These are phyloP conservation scores for Argyresthia albistria DNA, from an alignment of 2,888 invertebrate genomes.

Conservation along the genomic window DNA sequence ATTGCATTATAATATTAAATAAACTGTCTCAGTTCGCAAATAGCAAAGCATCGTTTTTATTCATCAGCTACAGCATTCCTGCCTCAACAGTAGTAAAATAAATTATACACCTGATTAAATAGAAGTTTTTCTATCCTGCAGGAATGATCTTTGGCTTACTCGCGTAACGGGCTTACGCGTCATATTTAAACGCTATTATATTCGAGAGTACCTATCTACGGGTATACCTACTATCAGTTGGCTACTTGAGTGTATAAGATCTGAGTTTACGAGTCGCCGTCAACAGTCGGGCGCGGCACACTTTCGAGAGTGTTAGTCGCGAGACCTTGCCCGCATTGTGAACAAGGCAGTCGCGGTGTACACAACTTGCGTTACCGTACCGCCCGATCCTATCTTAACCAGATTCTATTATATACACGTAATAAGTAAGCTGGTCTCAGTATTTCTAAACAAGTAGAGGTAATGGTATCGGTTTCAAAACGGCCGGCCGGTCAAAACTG, in stretches of 20 bases:
- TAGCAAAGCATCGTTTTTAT: no score
- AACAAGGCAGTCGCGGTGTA: neutral
- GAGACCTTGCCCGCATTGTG: constrained; percentile 14
- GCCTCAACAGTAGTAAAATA: no score
- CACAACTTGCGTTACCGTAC: neutral
- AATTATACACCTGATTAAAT: no score
- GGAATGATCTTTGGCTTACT: no score
- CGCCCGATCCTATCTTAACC: constrained; percentile 1
- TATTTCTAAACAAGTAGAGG: neutral
- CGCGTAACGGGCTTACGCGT: no score
- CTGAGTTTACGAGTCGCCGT: neutral
- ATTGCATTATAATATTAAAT: no score
- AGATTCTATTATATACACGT: neutral
- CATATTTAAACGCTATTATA: no score
- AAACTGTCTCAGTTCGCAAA: no score
- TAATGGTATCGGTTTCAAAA: constrained; percentile 2
- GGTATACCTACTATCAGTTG: neutral
- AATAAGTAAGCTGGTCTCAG: neutral
- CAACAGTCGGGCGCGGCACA: constrained; percentile 18
- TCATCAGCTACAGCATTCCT: no score
- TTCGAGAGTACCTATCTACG: no score
- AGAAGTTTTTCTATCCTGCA: no score
- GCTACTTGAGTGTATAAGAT: neutral
- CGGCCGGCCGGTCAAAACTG: neutral
- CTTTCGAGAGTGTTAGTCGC: constrained; percentile 43